Base-by-base conservation (phyloP, 2,797 vertebrate species). In the Rhinogobio ventralis region DNA sequence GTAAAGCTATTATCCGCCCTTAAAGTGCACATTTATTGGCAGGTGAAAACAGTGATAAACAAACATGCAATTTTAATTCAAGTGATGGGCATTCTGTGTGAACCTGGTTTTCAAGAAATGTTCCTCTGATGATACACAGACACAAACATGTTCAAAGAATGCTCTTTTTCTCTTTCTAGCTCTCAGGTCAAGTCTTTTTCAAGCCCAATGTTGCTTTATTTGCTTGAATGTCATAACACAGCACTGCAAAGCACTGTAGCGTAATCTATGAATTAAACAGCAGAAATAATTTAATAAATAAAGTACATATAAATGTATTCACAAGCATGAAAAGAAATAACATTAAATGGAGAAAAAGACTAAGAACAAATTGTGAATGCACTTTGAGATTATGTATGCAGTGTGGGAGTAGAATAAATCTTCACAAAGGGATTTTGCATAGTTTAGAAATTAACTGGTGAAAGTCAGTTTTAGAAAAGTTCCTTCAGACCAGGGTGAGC, bases 261-360 rank as follows among this genome's bases (percentile, higher is more conserved):
- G 7, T 73, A 60, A 82, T 82, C 51, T 42, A 81, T 53, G 51
- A 81, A 57, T 72, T 72, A 9, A 82, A 60, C 80, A 73, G 68
- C 53, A 72, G 25, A 82, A 82, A 82, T 60, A 62, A 73, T 73
- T 82, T 2, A 15, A 82, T 60, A 81, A 42, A 81, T 55, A 57
- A 80, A 53, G 2, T n/a, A 53, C 25, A 53, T 53, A 57, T 57
- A 57, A 69, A 55, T 71, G 8, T 19, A 71, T 60, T 60, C 4
- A 23, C 23, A 45, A 15, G 80, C 68, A 57, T 82, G 25, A 60
- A 55, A 68, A 69, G 9, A 55, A 72, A 82, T 45, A 25, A 60
- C 51, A 82, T 72, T 82, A 73, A 82, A 81, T 51, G 25, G 17
- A 68, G 46, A 53, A 80, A 33, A 68, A 39, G 28, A n/a, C 8